Evolutionary conservation across 2,113 vertebrate species (phyloP).

Genomic region (Salvelinus sp.): DNA sequence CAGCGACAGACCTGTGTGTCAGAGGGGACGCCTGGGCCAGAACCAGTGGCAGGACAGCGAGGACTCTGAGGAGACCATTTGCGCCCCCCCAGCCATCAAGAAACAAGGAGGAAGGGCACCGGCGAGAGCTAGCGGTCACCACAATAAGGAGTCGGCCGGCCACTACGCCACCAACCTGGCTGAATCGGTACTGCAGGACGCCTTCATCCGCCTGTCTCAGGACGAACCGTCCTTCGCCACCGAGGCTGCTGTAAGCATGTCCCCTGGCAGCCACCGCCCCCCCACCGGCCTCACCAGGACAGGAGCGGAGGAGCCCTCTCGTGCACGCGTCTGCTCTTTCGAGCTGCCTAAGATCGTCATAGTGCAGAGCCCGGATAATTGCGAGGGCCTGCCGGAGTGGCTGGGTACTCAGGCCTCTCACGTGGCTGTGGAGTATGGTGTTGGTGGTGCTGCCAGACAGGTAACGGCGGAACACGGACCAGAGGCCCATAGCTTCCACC

Average conservation of each 20-base stretch:
- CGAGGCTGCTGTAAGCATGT: conserved; percentile 77
- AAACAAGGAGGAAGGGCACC: conserved; percentile 28
- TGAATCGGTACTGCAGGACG: conserved; percentile 93
- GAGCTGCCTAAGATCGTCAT: conserved; percentile 95
- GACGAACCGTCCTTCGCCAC: conserved; percentile 78
- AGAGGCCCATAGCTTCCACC: no score
- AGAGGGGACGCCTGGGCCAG: conserved; percentile 53
- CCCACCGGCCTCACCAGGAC: conserved; percentile 42
- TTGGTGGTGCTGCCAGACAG: conserved; percentile 27
- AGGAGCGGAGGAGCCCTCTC: conserved; percentile 58
- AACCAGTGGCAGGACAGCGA: conserved; percentile 59
- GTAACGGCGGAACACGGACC: conserved; percentile 43
- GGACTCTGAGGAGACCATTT: conserved; percentile 53
- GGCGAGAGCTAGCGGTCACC: conserved; percentile 38
- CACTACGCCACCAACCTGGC: conserved; percentile 91
- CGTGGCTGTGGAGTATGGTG: conserved; percentile 57
- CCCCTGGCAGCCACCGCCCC: conserved; percentile 51
- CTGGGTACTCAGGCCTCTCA: conserved; percentile 65
- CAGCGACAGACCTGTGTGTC: conserved; percentile 59
- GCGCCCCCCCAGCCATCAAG: conserved; percentile 16
- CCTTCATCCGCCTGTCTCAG: conserved; percentile 90
- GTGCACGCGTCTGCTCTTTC: conserved; percentile 79
- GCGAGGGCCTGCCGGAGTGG: conserved; percentile 80
- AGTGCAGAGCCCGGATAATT: conserved; percentile 90
- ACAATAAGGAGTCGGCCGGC: conserved; percentile 73